phyloP scores from a whole-genome alignment of 1,140 invertebrate genomes.

The Holcopasites calliopsidis region DNA sequence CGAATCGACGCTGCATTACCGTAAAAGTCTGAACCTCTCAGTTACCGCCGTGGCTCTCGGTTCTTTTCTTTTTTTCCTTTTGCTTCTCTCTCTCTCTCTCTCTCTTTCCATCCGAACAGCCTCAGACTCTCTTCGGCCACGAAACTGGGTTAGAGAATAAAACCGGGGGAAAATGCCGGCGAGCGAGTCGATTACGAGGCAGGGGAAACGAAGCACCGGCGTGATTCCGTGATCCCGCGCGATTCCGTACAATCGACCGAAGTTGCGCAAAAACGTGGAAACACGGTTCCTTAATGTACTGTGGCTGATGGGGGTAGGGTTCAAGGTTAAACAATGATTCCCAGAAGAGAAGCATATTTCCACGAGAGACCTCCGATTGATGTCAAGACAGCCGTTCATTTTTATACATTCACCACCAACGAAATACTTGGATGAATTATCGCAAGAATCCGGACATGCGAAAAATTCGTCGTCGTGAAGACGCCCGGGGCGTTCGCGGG shows the following conservation, averaged over 20 bases:
- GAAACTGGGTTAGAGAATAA: conserved; percentile 47
- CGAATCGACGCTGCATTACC: conserved; percentile 56
- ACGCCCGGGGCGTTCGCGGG: neutral
- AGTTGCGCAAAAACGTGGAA: conserved; percentile 41
- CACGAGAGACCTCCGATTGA: neutral
- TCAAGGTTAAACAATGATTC: conserved; percentile 56
- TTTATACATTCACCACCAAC: neutral
- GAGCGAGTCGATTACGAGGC: conserved; percentile 23
- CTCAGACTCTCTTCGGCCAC: conserved; percentile 40
- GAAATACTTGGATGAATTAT: neutral
- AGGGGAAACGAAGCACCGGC: neutral
- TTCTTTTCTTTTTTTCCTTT: conserved; percentile 44
- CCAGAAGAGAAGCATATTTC: neutral
- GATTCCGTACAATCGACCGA: conserved; percentile 7
- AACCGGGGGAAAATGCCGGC: conserved; percentile 37
- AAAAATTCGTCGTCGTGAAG: neutral
- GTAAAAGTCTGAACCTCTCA: conserved; percentile 63
- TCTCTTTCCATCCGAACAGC: conserved; percentile 20
- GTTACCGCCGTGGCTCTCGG: conserved; percentile 32
- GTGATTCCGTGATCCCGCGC: conserved; percentile 16
- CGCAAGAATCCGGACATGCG: no score
- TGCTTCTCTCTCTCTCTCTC: conserved; percentile 33
- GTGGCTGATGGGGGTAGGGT: conserved; percentile 43
- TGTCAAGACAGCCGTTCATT: neutral
- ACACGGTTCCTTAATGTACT: conserved; percentile 33